A percentile compares a stretch with the other conserved stretches of the same genome.
These are phyloP conservation scores for Lasioglossum malachurum DNA, from an alignment of 2,888 invertebrate genomes.

Conservation along the genomic window DNA sequence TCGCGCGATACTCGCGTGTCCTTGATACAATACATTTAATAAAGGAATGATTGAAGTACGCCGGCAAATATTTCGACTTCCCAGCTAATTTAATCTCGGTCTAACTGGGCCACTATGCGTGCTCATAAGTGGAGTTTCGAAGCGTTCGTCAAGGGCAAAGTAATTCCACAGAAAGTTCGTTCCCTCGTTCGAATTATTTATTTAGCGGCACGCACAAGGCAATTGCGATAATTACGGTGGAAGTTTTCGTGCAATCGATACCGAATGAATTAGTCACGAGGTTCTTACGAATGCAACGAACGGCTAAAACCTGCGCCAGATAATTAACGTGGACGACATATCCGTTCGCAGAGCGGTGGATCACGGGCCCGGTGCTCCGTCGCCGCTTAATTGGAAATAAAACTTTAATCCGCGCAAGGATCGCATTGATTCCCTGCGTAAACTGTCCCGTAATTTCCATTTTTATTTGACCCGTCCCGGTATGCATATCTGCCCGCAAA, in stretches of 20 bases:
- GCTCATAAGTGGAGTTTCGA: slow-evolving; percentile 5
- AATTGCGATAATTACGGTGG: slow-evolving; percentile 13
- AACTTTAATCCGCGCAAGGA: slow-evolving; percentile 45
- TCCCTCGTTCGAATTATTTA: slow-evolving; percentile 34
- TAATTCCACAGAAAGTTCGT: slow-evolving; percentile 17
- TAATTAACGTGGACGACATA: neutral
- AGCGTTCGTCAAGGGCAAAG: slow-evolving; percentile 26
- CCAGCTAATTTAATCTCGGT: neutral
- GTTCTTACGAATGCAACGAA: neutral
- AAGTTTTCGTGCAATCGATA: slow-evolving; percentile 5
- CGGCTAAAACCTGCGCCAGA: neutral
- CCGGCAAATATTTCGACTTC: neutral
- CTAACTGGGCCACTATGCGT: slow-evolving; percentile 4
- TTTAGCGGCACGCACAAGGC: slow-evolving; percentile 35
- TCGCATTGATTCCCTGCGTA: slow-evolving; percentile 41
- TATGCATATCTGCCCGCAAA: slow-evolving; percentile 17
- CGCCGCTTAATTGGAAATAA: slow-evolving; percentile 52
- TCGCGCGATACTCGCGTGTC: neutral
- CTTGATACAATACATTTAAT: neutral
- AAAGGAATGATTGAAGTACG: neutral
- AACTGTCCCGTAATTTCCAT: slow-evolving; percentile 51
- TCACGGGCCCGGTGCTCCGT: slow-evolving; percentile 8
- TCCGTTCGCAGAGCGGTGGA: neutral
- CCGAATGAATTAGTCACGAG: slow-evolving; percentile 16
- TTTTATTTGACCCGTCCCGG: slow-evolving; percentile 38